Percentiles rank a stretch among this genome's conserved stretches.
phyloP scores from a whole-genome alignment of 2,797 vertebrate genomes.

The Lacerta bilineata region DNA sequence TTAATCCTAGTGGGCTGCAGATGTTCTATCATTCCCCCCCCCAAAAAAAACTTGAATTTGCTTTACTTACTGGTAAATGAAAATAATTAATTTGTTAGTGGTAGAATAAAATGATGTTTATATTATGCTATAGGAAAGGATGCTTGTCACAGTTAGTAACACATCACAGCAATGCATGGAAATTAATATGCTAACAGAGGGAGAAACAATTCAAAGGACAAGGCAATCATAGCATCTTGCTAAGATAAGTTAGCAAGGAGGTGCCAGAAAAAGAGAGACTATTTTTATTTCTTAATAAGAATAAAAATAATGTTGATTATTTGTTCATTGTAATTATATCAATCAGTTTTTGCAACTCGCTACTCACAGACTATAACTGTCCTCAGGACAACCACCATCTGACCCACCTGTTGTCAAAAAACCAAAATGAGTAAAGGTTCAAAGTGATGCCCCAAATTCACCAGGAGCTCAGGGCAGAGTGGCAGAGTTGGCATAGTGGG shows the following conservation, averaged over 20 bases:
- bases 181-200: background rate
- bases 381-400: too few relatives aligned
- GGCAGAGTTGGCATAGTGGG: too few relatives aligned
- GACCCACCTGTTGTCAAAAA: too few relatives aligned
- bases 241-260: background rate
- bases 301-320: background rate
- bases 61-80: conserved; percentile 31
- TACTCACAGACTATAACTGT: too few relatives aligned
- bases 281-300: background rate
- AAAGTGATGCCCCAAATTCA: too few relatives aligned
- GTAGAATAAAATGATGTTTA: background rate
- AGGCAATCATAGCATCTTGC: background rate
- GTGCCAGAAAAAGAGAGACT: background rate
- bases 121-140: background rate
- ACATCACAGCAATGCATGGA: background rate
- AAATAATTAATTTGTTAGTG: conserved; percentile 50
- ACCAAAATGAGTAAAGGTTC: too few relatives aligned
- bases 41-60: background rate
- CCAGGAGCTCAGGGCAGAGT: too few relatives aligned
- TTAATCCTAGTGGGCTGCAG: conserved; percentile 11
- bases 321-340: background rate
- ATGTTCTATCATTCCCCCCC: background rate
- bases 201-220: conserved; percentile 3
- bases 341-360: too few relatives aligned
- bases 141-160: background rate